These are phyloP conservation scores for Helleia helle DNA, from an alignment of 2,888 invertebrate genomes.

Conservation along the genomic window DNA sequence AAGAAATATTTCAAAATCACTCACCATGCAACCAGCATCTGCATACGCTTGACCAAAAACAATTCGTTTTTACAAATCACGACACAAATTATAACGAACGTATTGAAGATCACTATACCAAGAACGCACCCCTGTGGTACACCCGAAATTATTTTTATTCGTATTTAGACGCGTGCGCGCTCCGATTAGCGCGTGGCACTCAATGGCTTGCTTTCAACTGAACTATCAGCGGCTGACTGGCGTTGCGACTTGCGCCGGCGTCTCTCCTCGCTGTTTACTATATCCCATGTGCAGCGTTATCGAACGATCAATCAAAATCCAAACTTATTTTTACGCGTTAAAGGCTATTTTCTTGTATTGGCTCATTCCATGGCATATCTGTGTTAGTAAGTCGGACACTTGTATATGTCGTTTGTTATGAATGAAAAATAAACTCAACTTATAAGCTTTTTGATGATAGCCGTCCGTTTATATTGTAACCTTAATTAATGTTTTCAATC, in stretches of 20 bases:
- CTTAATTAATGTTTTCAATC: constrained; percentile 64
- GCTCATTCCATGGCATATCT: constrained; percentile 37
- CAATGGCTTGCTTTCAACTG: constrained; percentile 46
- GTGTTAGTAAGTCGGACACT: constrained; percentile 62
- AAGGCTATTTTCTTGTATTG: constrained; percentile 23
- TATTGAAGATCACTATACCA: constrained; percentile 39
- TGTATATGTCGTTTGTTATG: constrained; percentile 66
- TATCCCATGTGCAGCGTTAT: constrained; percentile 57
- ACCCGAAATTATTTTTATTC: constrained; percentile 41
- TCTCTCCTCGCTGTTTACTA: constrained; percentile 54
- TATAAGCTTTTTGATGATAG: constrained; percentile 60
- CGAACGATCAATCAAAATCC: constrained; percentile 33
- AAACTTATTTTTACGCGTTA: constrained; percentile 21
- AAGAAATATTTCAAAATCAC: constrained; percentile 49
- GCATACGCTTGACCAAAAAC: constrained; percentile 40
- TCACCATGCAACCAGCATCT: constrained; percentile 63
- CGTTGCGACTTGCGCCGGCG: constrained; percentile 46
- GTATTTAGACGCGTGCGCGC: constrained; percentile 48
- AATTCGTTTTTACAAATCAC: constrained; percentile 35
- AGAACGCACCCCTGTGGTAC: constrained; percentile 46
- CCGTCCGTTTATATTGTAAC: constrained; percentile 56
- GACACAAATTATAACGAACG: constrained; percentile 28
- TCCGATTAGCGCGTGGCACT: constrained; percentile 44
- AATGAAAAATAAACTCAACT: constrained; percentile 65
- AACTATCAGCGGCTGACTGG: constrained; percentile 44